Evolutionary conservation across 2,888 invertebrate genomes (phyloP).

Genomic region (Antheraea yamamai): DNA sequence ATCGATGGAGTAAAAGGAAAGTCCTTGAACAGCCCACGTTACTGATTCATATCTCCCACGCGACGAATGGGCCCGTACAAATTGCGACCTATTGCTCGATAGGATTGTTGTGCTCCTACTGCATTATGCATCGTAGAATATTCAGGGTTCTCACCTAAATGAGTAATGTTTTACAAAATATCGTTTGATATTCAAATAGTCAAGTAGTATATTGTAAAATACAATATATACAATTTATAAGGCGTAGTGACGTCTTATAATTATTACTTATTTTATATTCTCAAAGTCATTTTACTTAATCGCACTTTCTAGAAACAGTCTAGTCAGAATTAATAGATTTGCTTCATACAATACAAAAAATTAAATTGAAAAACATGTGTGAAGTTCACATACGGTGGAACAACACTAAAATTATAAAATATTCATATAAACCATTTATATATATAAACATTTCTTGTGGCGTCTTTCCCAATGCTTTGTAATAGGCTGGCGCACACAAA

Average conservation of each 20-base stretch:
- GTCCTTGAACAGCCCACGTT: slow-evolving; percentile 72
- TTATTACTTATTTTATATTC: neutral
- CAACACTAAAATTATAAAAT: no score
- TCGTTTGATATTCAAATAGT: neutral
- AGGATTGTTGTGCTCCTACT: slow-evolving; percentile 38
- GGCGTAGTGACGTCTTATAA: no score
- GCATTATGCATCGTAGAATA: slow-evolving; percentile 12
- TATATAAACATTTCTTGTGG: no score
- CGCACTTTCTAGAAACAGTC: neutral
- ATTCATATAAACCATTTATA: no score
- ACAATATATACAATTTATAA: no score
- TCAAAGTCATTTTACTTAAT: neutral
- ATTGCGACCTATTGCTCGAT: slow-evolving; percentile 51
- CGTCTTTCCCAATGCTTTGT: no score
- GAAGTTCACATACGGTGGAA: no score
- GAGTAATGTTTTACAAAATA: neutral
- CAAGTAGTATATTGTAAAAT: no score
- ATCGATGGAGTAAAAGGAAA: slow-evolving; percentile 70
- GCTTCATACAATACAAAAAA: neutral
- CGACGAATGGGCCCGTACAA: slow-evolving; percentile 37
- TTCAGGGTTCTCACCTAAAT: slow-evolving; percentile 9
- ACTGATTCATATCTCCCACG: slow-evolving; percentile 74
- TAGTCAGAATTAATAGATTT: neutral
- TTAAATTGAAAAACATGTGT: neutral
- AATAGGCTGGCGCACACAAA: no score